Base-by-base conservation (phyloP, 2,797 vertebrate species). In the Hydrophis major region DNA sequence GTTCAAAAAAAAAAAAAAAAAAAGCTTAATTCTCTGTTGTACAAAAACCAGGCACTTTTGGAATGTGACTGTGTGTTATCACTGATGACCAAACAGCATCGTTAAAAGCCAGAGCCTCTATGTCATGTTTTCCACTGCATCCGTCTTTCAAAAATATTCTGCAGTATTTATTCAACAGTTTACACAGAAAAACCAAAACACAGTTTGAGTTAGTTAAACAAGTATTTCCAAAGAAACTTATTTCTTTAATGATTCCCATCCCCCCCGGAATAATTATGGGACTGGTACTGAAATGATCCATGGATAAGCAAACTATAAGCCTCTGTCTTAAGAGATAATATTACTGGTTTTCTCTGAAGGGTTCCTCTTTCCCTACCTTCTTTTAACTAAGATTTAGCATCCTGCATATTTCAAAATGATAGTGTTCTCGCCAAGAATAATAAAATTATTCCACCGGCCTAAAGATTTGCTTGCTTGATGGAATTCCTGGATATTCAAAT, bases 101-200 rank as follows among this genome's bases (percentile, higher is more conserved):
- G 83, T 95, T 57, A 6, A 92, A n/a, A 2, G 4, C 87, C 28
- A 13, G 95, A 94, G 93, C 95, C 95, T 92, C 1, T 95, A 91
- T 95, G 95, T 93, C 94, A 18, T 3, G 32, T 93, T 94, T 96
- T 95, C 96, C 95, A 96, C 96, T 96, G 95, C 96, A 97, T 96
- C 94, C 95, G 95, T 95, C 89, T 95, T 93, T 95, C 92, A 96
- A 74, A 95, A 93, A 92, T 87, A 96, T 47, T 55, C 94, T 47
- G 60, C 93, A 94, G 50, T 93, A 13, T 87, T 94, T 94, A 94
- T 91, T 88, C 95, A 86, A 96, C 22, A 93, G 22, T 93, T 95
- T 89, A 94, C 92, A 90, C 57, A 95, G 74, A 92, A 78, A 94
- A 92, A 90, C 2, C 50, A 91, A 89, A 90, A 2, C 32, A 94